phyloP scores from a whole-genome alignment of 2,888 invertebrate species.

The Priocnemis perturbator region DNA sequence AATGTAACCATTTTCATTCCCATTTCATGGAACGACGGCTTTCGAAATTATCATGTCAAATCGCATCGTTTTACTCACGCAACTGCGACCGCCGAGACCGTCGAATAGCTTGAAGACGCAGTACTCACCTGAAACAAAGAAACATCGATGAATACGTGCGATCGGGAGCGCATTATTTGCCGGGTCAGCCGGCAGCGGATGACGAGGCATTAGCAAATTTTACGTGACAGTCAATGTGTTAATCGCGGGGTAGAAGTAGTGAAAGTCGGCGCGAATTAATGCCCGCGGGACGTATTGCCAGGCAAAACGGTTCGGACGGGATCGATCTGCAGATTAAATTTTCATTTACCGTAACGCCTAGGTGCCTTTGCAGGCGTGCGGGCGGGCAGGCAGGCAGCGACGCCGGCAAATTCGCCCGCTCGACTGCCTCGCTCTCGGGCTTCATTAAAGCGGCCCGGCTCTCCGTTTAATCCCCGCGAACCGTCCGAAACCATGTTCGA shows the following conservation, averaged over 20 bases:
- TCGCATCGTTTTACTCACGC: too few species aligned
- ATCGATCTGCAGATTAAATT: slow-evolving; percentile 58
- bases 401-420: slow-evolving; percentile 27
- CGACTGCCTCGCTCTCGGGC: slow-evolving; percentile 48
- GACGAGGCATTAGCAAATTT: slow-evolving; percentile 8
- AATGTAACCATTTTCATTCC: too few species aligned
- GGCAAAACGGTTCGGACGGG: slow-evolving; percentile 48
- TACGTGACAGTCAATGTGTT: slow-evolving; percentile 19
- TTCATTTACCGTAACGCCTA: slow-evolving; percentile 54
- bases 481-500: slow-evolving; percentile 69
- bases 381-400: slow-evolving; percentile 42
- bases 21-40: too few species aligned
- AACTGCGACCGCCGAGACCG: too few species aligned
- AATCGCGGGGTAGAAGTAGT: slow-evolving; percentile 25
- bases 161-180: too few species aligned
- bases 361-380: slow-evolving; percentile 45
- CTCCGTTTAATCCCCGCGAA: slow-evolving; percentile 66
- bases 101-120: slow-evolving; percentile 12
- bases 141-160: slow-evolving; percentile 24
- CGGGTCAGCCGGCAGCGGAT: slow-evolving; percentile 6
- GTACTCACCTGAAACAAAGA: slow-evolving; percentile 65
- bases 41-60: too few species aligned
- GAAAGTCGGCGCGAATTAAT: slow-evolving; percentile 53
- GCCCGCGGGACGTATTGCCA: slow-evolving; percentile 46
- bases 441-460: slow-evolving; percentile 67